phyloP scores from a whole-genome alignment of 2,888 invertebrate species.

The Trachelus troglodyta region DNA sequence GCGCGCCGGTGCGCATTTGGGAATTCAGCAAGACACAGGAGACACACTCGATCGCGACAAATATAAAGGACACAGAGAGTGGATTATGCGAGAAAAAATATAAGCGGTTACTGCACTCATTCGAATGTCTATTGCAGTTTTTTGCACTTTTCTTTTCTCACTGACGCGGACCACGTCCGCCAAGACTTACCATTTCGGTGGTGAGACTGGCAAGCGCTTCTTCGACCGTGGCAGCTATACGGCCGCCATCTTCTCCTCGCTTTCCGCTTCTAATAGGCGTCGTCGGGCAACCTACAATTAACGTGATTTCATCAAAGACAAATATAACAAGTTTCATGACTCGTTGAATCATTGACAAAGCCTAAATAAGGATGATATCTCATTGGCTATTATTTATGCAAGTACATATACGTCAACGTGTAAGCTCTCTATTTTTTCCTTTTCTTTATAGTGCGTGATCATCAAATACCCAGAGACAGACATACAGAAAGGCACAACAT shows the following conservation, averaged over 20 bases:
- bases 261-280: conserved; percentile 68
- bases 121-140: background rate
- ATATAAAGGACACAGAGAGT: background rate
- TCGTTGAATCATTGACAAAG: background rate
- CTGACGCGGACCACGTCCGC: background rate
- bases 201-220: conserved; percentile 84
- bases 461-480: conserved; percentile 11
- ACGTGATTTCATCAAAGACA: conserved; percentile 33
- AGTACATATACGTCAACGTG: background rate
- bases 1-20: background rate
- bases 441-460: conserved; percentile 3
- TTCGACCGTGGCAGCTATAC: conserved; percentile 71
- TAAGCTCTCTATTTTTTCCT: background rate
- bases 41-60: background rate
- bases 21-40: background rate
- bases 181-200: conserved; percentile 83
- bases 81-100: background rate
- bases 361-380: background rate
- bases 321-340: background rate
- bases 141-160: background rate
- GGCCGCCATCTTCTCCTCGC: conserved; percentile 52
- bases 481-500: conserved; percentile 22
- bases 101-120: background rate
- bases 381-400: background rate
- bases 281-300: conserved; percentile 73